Evolutionary conservation across 2,888 invertebrate genomes (phyloP).

Genomic region (Caprella mutica): DNA sequence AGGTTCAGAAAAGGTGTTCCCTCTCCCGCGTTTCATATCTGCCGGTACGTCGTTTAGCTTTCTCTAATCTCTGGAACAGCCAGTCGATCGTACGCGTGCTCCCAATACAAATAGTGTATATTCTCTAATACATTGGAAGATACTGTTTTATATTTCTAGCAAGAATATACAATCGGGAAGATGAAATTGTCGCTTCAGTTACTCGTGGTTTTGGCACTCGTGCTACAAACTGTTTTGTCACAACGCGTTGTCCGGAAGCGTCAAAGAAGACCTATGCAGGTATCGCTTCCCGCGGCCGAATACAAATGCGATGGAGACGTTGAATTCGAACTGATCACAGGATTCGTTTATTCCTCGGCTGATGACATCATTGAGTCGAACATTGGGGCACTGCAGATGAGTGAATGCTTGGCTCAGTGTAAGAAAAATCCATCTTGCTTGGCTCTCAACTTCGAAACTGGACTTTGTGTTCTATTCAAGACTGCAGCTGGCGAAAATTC

Average conservation of each 20-base stretch:
- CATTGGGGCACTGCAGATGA: slow-evolving; percentile 40
- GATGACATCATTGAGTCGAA: slow-evolving; percentile 43
- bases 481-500: slow-evolving; percentile 39
- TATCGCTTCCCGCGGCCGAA: neutral
- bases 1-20: neutral
- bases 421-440: slow-evolving; percentile 38
- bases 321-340: slow-evolving; percentile 41
- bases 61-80: neutral
- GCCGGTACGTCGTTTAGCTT: neutral
- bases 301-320: slow-evolving; percentile 33
- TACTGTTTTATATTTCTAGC: no score
- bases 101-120: no score
- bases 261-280: slow-evolving; percentile 6
- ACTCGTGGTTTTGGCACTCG: neutral
- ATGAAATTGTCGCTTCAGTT: neutral
- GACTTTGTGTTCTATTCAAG: slow-evolving; percentile 41
- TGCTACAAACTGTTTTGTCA: neutral
- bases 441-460: slow-evolving; percentile 42
- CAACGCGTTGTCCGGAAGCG: neutral
- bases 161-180: no score
- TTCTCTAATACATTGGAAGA: no score
- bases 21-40: neutral
- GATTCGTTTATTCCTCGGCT: slow-evolving; percentile 41
- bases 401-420: slow-evolving; percentile 40
- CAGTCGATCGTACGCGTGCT: neutral